These are phyloP conservation scores for Mastigias papua DNA, from an alignment of 30 jellyfish, hydroid and myxozoan species.

Conservation along the genomic window DNA sequence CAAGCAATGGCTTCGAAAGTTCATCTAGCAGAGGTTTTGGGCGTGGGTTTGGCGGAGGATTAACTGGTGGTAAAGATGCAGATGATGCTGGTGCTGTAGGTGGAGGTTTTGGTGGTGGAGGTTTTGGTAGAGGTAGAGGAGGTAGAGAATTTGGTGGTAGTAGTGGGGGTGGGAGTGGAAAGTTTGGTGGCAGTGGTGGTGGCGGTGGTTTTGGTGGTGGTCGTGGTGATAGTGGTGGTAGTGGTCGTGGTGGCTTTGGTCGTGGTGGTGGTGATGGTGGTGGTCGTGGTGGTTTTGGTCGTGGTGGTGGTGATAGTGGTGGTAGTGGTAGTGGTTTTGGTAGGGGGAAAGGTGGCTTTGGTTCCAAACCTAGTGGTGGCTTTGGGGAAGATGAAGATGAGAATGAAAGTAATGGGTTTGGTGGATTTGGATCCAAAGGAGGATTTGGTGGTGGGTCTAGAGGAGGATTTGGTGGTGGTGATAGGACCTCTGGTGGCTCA, in stretches of 20 bases:
- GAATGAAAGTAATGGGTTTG: too few relatives aligned
- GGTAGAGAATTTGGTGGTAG: slow-evolving; percentile 72
- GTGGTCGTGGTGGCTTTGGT: slow-evolving; percentile 51
- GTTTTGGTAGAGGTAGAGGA: slow-evolving; percentile 63
- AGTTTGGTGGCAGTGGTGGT: slow-evolving; percentile 41
- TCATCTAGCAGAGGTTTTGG: slow-evolving; percentile 27
- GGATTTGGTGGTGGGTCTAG: slow-evolving; percentile 56
- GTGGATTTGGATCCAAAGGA: slow-evolving; percentile 73
- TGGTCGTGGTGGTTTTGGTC: slow-evolving; percentile 39
- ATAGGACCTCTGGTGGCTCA: slow-evolving; percentile 42
- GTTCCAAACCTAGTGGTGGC: slow-evolving; percentile 33
- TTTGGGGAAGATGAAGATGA: too few relatives aligned
- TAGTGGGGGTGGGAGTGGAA: slow-evolving; percentile 65
- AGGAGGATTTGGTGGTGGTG: slow-evolving; percentile 79
- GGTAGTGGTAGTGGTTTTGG: slow-evolving; percentile 64
- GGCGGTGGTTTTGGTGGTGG: slow-evolving; percentile 72
- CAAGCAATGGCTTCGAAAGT: slow-evolving; percentile 27
- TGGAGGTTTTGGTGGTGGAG: slow-evolving; percentile 77
- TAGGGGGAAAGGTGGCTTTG: slow-evolving; percentile 78
- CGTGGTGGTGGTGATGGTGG: slow-evolving; percentile 69
- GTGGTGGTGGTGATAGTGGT: slow-evolving; percentile 48
- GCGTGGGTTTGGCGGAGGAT: slow-evolving; percentile 58
- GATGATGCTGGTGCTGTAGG: slow-evolving; percentile 35
- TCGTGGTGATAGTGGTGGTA: slow-evolving; percentile 39
- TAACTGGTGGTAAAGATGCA: slow-evolving; percentile 27